Percentiles rank a stretch among this genome's conserved stretches.
phyloP scores from a whole-genome alignment of 2,888 invertebrate genomes.

The Apodemia hepburni region DNA sequence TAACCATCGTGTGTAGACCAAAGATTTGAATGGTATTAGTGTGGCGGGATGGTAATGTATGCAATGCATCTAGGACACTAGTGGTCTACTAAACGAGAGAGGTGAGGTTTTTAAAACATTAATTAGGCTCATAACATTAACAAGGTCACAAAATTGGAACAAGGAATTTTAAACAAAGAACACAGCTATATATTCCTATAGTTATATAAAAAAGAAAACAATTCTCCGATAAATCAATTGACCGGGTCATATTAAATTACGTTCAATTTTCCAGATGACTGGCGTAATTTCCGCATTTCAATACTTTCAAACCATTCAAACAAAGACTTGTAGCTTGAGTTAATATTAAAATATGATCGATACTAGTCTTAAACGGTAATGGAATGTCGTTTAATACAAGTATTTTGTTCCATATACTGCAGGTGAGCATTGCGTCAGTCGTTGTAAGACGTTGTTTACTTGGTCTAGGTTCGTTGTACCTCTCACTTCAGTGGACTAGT shows the following conservation, averaged over 20 bases:
- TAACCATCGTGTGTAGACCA: too few species aligned
- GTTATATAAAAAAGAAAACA: too few species aligned
- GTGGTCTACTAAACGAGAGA: too few species aligned
- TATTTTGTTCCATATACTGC: constrained; percentile 53
- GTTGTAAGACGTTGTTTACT: constrained; percentile 42
- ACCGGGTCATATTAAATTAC: background rate
- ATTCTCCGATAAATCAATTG: background rate
- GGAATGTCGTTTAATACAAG: constrained; percentile 54
- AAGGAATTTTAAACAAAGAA: too few species aligned
- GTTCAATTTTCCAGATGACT: constrained; percentile 9
- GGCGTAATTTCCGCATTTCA: background rate
- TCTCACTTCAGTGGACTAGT: constrained; percentile 52
- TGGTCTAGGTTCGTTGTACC: constrained; percentile 39
- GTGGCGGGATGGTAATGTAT: too few species aligned
- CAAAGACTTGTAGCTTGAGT: constrained; percentile 8
- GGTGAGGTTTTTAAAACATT: too few species aligned
- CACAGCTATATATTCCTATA: too few species aligned
- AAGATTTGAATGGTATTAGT: too few species aligned
- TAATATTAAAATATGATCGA: constrained; percentile 12
- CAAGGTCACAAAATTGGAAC: too few species aligned
- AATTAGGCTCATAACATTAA: too few species aligned
- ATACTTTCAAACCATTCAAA: constrained; percentile 6
- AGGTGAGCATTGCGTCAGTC: constrained; percentile 59
- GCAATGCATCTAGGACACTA: too few species aligned
- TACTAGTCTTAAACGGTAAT: constrained; percentile 40